Conservation (phyloP, 2,888 invertebrate species). For the Ophion ventricosus region DNA sequence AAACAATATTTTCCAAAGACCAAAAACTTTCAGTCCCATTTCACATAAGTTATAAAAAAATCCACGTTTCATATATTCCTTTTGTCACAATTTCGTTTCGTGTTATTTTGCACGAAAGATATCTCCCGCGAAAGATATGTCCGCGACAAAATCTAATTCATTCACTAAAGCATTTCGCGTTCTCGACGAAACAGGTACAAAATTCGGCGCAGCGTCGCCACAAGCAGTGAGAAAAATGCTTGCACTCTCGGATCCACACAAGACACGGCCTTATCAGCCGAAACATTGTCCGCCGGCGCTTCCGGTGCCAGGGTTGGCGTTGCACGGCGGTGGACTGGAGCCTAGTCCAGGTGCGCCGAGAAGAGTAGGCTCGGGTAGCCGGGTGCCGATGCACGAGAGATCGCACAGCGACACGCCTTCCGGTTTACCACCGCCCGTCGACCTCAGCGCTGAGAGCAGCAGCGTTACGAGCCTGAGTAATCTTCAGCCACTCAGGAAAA, state of each 20-base stretch:
- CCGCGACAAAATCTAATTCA: not conserved
- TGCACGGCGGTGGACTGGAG: slow-evolving; percentile 83
- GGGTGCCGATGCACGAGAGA: slow-evolving; percentile 90
- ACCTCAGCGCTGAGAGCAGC: slow-evolving; percentile 96
- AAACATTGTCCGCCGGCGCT: slow-evolving; percentile 87
- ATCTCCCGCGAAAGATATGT: not conserved
- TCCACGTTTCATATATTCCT: not conserved
- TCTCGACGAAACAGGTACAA: slow-evolving; percentile 76
- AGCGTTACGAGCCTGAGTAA: slow-evolving; percentile 97
- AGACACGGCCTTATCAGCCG: slow-evolving; percentile 95
- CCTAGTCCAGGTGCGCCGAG: slow-evolving; percentile 86
- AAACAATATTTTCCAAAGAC: too few species aligned
- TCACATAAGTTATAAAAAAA: not conserved
- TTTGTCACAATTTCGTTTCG: not conserved
- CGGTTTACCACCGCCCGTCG: slow-evolving; percentile 91
- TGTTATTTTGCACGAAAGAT: not conserved
- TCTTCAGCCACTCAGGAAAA: slow-evolving; percentile 92
- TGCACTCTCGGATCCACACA: slow-evolving; percentile 94
- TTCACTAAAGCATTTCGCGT: not conserved
- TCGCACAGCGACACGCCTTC: slow-evolving; percentile 96
- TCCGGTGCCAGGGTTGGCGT: slow-evolving; percentile 87
- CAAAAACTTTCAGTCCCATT: too few species aligned
- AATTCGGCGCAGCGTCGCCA: slow-evolving; percentile 94
- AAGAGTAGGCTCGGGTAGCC: slow-evolving; percentile 84
- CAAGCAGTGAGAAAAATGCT: slow-evolving; percentile 98